These are phyloP conservation scores for Monopis laevigella DNA, from an alignment of 2,888 invertebrate species.

Conservation along the genomic window DNA sequence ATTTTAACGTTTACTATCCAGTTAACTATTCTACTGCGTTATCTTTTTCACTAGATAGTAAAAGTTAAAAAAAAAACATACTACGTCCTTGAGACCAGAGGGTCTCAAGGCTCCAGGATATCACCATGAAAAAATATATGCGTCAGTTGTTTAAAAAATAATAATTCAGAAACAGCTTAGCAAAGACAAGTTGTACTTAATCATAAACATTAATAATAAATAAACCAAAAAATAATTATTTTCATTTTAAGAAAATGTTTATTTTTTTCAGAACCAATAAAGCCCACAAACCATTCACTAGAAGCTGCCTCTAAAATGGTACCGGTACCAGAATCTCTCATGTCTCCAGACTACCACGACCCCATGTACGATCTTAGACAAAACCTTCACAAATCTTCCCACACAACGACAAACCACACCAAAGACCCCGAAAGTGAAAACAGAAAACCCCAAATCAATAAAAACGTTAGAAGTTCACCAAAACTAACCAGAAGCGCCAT, in stretches of 20 bases:
- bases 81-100: neutral
- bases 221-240: too few species aligned
- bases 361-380: conserved; percentile 57
- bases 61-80: too few species aligned
- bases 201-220: too few species aligned
- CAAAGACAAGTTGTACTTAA: too few species aligned
- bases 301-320: conserved; percentile 88
- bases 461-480: conserved; percentile 46
- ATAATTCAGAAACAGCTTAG: too few species aligned
- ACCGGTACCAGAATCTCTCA: conserved; percentile 86
- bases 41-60: too few species aligned
- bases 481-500: conserved; percentile 55
- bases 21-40: too few species aligned
- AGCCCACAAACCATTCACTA: conserved; percentile 65
- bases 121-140: too few species aligned
- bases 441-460: conserved; percentile 25
- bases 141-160: too few species aligned
- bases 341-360: conserved; percentile 82
- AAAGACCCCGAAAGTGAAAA: conserved; percentile 47
- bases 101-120: too few species aligned
- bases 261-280: conserved; percentile 20
- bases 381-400: conserved; percentile 36
- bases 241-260: neutral
- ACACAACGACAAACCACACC: conserved; percentile 42
- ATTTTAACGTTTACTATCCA: too few species aligned